Percentiles rank a stretch among this genome's conserved stretches.
Evolutionary conservation across 92 coral and sea anemone genomes (phyloP).

Genomic region (Phenganax stokvisi): DNA sequence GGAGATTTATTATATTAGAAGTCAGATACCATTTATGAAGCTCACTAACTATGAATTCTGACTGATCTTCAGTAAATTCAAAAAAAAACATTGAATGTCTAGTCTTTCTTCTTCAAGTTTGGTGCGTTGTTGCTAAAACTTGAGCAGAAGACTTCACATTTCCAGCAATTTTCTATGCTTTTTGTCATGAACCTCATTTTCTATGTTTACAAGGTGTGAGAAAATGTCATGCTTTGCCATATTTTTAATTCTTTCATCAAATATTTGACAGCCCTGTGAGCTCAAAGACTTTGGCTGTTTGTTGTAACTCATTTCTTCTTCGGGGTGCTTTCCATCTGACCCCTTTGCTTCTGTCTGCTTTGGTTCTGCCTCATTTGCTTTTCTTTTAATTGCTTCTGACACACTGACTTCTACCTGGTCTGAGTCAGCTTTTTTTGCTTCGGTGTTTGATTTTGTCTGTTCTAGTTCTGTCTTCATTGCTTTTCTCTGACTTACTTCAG

Average conservation of each 20-base stretch:
- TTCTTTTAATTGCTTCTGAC: too few species aligned
- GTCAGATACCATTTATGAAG: slow-evolving; percentile 11
- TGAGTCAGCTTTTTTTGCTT: too few species aligned
- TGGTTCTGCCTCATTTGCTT: background rate
- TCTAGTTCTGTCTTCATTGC: too few species aligned
- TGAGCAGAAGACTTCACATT: background rate
- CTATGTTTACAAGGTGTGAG: background rate
- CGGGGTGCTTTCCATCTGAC: background rate
- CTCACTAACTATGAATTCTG: background rate
- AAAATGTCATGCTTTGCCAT: slow-evolving; percentile 1
- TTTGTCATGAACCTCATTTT: background rate
- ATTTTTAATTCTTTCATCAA: background rate
- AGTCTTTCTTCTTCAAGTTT: slow-evolving; percentile 1
- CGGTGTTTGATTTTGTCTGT: too few species aligned
- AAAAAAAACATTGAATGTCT: background rate
- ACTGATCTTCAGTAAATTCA: slow-evolving; percentile 13
- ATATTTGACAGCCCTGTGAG: background rate
- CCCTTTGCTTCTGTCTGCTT: background rate
- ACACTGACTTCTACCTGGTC: too few species aligned
- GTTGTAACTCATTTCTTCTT: background rate
- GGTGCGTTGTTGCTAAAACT: background rate
- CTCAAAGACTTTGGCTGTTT: background rate
- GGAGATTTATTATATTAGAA: background rate
- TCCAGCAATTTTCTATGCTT: slow-evolving; percentile 2
- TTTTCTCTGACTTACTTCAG: background rate